A percentile compares a stretch with the other conserved stretches of the same genome.
Conservation (phyloP, 2,113 vertebrate genomes). For the Amazona vittata region DNA sequence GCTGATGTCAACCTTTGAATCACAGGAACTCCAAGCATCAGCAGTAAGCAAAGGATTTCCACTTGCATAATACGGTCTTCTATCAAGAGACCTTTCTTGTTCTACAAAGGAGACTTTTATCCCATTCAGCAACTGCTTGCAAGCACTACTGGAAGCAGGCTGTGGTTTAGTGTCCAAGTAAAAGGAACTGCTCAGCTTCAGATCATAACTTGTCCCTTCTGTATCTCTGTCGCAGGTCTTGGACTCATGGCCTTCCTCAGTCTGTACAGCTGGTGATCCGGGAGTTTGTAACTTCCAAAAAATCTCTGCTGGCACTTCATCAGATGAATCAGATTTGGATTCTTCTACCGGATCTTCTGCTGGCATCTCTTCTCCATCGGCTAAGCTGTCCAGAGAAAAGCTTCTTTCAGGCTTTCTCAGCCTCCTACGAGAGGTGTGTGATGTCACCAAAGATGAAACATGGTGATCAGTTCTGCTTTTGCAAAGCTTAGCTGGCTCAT, state of each 20-base stretch:
- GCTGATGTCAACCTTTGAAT: conserved; percentile 63
- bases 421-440: neutral
- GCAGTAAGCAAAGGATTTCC: conserved; percentile 68
- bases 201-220: conserved; percentile 10
- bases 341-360: conserved; percentile 47
- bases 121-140: conserved; percentile 1
- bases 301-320: conserved; percentile 81
- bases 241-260: conserved; percentile 1
- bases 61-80: neutral
- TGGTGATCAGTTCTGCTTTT: neutral
- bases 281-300: conserved; percentile 77
- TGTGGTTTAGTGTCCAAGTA: conserved; percentile 60
- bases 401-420: conserved; percentile 38
- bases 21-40: conserved; percentile 81
- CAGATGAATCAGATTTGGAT: conserved; percentile 61
- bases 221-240: neutral
- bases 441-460: conserved; percentile 19
- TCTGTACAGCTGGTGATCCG: neutral
- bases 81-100: neutral
- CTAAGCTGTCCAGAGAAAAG: conserved; percentile 72
- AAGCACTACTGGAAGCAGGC: conserved; percentile 28
- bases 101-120: neutral
- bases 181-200: conserved; percentile 66
- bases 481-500: conserved; percentile 13
- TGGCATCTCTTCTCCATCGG: conserved; percentile 65